Base-by-base conservation (phyloP, 2,888 invertebrate species). In the Agrochola macilenta region DNA sequence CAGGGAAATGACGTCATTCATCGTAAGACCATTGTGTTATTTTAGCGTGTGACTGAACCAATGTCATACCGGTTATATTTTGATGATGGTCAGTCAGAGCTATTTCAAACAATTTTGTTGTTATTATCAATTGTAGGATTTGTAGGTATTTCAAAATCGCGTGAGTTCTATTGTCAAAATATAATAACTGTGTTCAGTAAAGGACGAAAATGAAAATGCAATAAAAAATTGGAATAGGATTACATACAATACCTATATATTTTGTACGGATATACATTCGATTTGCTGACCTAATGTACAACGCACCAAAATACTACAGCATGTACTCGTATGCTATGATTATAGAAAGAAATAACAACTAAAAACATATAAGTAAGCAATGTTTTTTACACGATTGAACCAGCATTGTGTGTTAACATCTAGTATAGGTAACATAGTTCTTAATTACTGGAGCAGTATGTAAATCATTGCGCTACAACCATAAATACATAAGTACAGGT, bases 21-120 rank as follows among this genome's bases (percentile, higher is more conserved):
- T 63, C 61, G 76, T 66, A 77, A 70, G 66, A 63, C 77, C 74
- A 85, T 87, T 88, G 87, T 87, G 87, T 87, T 87, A 81, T 81
- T 74, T 80, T 72, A 58, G 74, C 85, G 89, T 88, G 88, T 74
- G 87, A 88, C 80, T 82, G 68, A 76, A 76, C 81, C 79, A 83
- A 83, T 85, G 87, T 78, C 86, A 84, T 64, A 79, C 69, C 68
- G 49, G 82, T 78, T 82, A 68, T 61, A 46, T 69, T 71, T 81
- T 70, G 43, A 63, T 72, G 65, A 66, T 71, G 73, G 63, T 58
- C 76, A 74, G 57, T 43, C 79, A 72, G 43, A 70, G 69, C 49
- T 49, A 72, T 76, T 84, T 65, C n/a, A 60, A 39, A 76, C 64
- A 74, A 46, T 78, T 84, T 65, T 61, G 35, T 69, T n/a, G 63